Percentiles rank a stretch among this genome's conserved stretches.
These are phyloP conservation scores for Brachionus paranguensis DNA, from an alignment of 1,140 invertebrate species.

Conservation along the genomic window DNA sequence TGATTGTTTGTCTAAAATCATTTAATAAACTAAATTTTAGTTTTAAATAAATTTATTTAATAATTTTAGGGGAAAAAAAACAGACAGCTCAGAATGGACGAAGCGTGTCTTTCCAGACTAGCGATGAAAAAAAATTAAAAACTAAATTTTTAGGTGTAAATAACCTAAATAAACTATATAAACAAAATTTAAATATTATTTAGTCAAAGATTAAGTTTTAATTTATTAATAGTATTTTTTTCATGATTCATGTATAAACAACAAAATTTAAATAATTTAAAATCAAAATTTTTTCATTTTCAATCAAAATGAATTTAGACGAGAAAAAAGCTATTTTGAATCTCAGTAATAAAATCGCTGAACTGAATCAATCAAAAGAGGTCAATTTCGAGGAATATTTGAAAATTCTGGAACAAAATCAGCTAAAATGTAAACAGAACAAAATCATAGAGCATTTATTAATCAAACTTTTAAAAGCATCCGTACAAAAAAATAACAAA, in stretches of 20 bases:
- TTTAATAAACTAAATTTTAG: no score
- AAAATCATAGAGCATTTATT: not conserved
- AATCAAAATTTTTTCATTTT: not conserved
- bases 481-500: not conserved
- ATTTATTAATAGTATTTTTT: no score
- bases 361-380: not conserved
- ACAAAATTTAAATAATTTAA: not conserved
- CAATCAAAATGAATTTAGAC: not conserved
- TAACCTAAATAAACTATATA: no score
- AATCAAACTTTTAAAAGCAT: not conserved
- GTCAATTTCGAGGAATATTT: not conserved
- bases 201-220: no score
- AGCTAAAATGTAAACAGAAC: not conserved
- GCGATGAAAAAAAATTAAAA: no score
- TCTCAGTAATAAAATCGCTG: not conserved
- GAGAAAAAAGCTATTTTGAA: not conserved
- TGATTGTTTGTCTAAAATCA: no score
- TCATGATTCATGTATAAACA: not conserved
- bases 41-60: no score
- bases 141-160: no score
- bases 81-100: no score
- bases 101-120: no score
- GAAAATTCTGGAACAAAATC: not conserved
- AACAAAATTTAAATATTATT: no score
- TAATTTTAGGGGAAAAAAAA: no score